Conservation (phyloP, 2,888 invertebrate species). For the Lepidochrysops patricia region DNA sequence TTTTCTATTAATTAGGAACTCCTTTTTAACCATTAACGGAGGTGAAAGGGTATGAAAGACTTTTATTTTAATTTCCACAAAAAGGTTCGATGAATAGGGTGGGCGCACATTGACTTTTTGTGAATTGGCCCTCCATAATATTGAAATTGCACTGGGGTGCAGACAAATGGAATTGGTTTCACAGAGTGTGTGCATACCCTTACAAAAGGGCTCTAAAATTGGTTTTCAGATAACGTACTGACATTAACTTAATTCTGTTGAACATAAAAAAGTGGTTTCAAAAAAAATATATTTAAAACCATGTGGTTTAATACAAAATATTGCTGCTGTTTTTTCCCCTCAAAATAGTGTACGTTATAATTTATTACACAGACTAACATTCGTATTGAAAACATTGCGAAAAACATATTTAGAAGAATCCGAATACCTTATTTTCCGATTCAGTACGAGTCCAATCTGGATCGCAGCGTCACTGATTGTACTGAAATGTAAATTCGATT, state of each 20-base stretch:
- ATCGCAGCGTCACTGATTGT: slow-evolving; percentile 1
- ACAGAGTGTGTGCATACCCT: not conserved
- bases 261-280: not conserved
- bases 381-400: too few species aligned
- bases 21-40: not conserved
- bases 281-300: not conserved
- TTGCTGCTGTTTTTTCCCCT: too few species aligned
- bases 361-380: too few species aligned
- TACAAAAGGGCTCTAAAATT: not conserved
- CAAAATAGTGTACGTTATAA: too few species aligned
- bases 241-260: not conserved
- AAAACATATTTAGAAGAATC: not conserved
- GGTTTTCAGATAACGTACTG: not conserved
- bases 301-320: not conserved
- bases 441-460: not conserved
- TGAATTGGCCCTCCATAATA: not conserved
- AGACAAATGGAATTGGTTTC: slow-evolving; percentile 6
- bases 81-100: slow-evolving; percentile 6
- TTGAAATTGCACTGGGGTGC: slow-evolving; percentile 11
- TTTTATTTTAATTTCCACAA: slow-evolving; percentile 2
- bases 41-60: not conserved
- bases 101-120: not conserved
- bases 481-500: slow-evolving; percentile 9
- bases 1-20: not conserved
- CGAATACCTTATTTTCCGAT: not conserved